phyloP scores from a whole-genome alignment of 2,113 vertebrate species.

The Prunella himalayana region DNA sequence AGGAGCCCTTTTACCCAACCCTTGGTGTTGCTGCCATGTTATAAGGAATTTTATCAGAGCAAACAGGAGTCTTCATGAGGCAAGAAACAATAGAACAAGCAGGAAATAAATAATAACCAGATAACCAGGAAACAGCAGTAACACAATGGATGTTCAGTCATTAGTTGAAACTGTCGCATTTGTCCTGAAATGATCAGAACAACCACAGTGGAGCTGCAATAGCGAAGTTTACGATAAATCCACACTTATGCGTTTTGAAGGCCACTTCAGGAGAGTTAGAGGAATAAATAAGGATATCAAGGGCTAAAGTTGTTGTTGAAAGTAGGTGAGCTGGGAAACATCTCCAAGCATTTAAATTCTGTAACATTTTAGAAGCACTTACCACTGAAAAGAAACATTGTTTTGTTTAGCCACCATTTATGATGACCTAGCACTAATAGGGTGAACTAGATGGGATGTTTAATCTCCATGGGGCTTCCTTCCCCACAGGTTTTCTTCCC shows the following conservation, averaged over 20 bases:
- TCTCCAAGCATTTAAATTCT: not conserved
- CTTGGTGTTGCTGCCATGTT: not conserved
- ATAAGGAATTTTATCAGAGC: constrained; percentile 43
- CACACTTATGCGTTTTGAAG: not conserved
- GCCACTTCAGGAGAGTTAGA: not conserved
- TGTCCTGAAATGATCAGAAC: constrained; percentile 25
- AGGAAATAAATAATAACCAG: constrained; percentile 45
- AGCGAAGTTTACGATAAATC: not conserved
- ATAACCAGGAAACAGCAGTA: constrained; percentile 20
- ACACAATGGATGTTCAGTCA: not conserved
- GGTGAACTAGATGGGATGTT: constrained; percentile 30
- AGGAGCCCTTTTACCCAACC: not conserved
- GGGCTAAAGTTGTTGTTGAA: not conserved
- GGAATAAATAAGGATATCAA: not conserved
- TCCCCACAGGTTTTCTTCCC: not conserved
- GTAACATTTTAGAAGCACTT: not conserved
- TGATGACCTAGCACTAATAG: constrained; percentile 5
- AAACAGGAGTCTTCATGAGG: constrained; percentile 25
- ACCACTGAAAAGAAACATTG: not conserved
- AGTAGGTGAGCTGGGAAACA: not conserved
- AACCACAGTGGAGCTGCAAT: not conserved
- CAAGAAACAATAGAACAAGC: constrained; percentile 47
- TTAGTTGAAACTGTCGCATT: not conserved
- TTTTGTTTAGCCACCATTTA: not conserved
- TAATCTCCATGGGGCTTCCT: not conserved